Evolutionary conservation across 2,797 vertebrate genomes (phyloP).

Genomic region (Parotocinclus haroldoi): DNA sequence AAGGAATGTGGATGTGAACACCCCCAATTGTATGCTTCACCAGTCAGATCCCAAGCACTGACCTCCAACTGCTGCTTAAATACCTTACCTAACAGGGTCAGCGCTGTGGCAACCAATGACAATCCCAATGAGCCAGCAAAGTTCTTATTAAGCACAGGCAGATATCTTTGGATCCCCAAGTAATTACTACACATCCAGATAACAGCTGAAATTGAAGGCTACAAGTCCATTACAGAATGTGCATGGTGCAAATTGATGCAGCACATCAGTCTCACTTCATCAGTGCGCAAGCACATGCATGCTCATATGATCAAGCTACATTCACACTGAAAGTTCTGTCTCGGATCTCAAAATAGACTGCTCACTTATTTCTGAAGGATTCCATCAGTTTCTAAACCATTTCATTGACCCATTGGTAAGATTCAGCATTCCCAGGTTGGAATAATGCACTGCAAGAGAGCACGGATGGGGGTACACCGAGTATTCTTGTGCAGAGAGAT

Average conservation of each 20-base stretch:
- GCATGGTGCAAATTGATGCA: constrained; percentile 9
- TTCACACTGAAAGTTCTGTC: background rate
- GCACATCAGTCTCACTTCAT: constrained; percentile 16
- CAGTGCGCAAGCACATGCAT: constrained; percentile 12
- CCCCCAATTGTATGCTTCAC: constrained; percentile 31
- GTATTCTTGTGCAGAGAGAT: constrained; percentile 11
- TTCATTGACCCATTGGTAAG: too few relatives aligned
- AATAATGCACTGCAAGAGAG: constrained; percentile 41
- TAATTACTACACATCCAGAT: constrained; percentile 9
- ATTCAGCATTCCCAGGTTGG: constrained; percentile 47
- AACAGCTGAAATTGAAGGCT: background rate
- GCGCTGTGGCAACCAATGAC: constrained; percentile 21
- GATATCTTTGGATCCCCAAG: background rate
- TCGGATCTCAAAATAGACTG: too few relatives aligned
- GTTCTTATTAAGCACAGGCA: constrained; percentile 13
- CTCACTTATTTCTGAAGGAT: too few relatives aligned
- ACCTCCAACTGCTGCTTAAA: constrained; percentile 32
- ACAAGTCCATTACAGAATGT: constrained; percentile 5
- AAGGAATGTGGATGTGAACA: constrained; percentile 12
- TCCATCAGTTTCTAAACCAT: too few relatives aligned
- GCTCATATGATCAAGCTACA: constrained; percentile 17
- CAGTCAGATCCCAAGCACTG: constrained; percentile 18
- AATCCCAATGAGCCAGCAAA: constrained; percentile 18
- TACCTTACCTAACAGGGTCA: constrained; percentile 8
- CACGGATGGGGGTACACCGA: background rate